Conservation (phyloP, 2,113 vertebrate genomes). For the Phoenicopterus ruber region DNA sequence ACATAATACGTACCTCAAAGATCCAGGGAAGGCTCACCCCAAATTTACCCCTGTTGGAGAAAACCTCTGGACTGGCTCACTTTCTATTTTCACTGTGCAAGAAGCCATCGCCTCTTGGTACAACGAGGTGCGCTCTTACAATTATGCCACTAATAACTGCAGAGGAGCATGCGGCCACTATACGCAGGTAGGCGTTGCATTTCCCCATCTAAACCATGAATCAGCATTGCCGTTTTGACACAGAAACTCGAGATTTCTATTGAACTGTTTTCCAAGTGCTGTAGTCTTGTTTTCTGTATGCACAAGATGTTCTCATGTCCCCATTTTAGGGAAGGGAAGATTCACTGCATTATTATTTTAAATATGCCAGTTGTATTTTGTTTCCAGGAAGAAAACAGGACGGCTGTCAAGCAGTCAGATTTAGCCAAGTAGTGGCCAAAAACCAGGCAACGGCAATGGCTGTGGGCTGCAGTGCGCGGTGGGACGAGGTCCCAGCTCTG, state of each 20-base stretch:
- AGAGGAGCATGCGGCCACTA: slow-evolving; percentile 31
- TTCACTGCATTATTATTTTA: background rate
- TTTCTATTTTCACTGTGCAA: background rate
- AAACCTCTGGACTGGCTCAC: slow-evolving; percentile 60
- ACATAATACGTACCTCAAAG: slow-evolving; percentile 32
- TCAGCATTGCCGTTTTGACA: background rate
- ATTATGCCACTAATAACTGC: background rate
- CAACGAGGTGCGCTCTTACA: background rate
- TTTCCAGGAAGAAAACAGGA: background rate
- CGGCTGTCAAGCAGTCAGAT: background rate
- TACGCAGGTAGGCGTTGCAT: slow-evolving; percentile 48
- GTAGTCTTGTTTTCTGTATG: background rate
- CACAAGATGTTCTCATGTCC: background rate
- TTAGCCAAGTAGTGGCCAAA: background rate
- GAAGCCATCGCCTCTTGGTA: background rate
- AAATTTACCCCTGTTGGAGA: slow-evolving; percentile 20
- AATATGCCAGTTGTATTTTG: background rate
- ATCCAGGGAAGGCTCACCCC: slow-evolving; percentile 30
- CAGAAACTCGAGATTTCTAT: background rate
- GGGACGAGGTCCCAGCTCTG: background rate
- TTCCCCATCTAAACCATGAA: background rate
- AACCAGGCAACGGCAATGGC: background rate
- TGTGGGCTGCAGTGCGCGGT: background rate
- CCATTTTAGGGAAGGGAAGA: background rate
- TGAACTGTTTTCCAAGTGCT: background rate